Base-by-base conservation (phyloP, 2,888 invertebrate species). In the Podotricha telesiphe region DNA sequence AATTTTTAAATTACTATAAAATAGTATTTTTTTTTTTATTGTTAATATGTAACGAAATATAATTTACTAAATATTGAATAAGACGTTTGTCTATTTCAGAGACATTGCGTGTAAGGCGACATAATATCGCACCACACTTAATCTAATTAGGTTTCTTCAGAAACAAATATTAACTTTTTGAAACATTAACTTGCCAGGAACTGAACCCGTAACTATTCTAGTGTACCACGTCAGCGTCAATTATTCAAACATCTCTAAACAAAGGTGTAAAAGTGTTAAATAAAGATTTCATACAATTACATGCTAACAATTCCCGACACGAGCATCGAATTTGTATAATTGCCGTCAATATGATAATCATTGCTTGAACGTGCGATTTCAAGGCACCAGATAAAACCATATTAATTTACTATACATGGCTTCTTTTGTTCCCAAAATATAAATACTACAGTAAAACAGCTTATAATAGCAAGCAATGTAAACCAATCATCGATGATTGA, bases 341-440 rank as follows among this genome's bases (percentile, higher is more conserved):
- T 62, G 68, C 71, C 71, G 68, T 75, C 72, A 73, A 73, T 70
- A 73, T 73, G 72, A 73, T 75, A 74, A 74, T 75, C 70, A 70
- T 70, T 68, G 55, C 55, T 72, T 67, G 59, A 61, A 59, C 68
- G 69, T 67, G 71, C 65, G 68, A 62, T 66, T 56, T 63, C 22
- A 65, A 51, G 37, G 42, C 19, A 45, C 22, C 19, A 19, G n/a
- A 37, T 59, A 40, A 66, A 15, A 34, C 13, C 50, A 20, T 34
- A 47, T 34, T 34, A n/a, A 53, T 11, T 42, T 1, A 15, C 10
- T 6, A 28, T 65, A 40, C 70, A 67, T 64, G 48, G 59, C 51
- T 13, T 22, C 5, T 48, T 70, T 61, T 65, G n/a, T 47, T 34
- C 17, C 11, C 6, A 42, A 15, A 13, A 3, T 10, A 15, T 8